Evolutionary conservation across 2,888 invertebrate species (phyloP).

Genomic region (Thalpophila matura): DNA sequence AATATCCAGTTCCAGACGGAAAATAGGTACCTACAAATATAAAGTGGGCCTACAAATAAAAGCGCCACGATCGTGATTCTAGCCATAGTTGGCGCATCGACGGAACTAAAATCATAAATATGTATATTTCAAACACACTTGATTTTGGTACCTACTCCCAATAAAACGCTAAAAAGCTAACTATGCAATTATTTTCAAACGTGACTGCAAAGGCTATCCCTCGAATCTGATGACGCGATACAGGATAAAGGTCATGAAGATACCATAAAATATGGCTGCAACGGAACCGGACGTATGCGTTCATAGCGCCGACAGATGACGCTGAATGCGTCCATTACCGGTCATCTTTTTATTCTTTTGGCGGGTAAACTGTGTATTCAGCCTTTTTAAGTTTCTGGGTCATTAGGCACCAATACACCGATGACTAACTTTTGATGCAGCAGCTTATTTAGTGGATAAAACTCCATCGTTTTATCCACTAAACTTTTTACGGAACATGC

Average conservation of each 20-base stretch:
- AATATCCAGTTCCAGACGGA: too few species aligned
- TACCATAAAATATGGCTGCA: conserved; percentile 72
- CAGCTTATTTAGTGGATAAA: conserved; percentile 32
- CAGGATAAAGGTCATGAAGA: conserved; percentile 38
- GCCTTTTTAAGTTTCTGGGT: conserved; percentile 52
- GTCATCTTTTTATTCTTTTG: conserved; percentile 77
- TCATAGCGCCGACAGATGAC: conserved; percentile 69
- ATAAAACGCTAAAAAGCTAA: background rate
- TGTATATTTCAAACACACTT: background rate
- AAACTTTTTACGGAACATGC: conserved; percentile 11
- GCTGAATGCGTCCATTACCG: conserved; percentile 75
- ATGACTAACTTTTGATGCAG: conserved; percentile 25
- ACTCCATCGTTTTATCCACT: too few species aligned
- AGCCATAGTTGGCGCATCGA: too few species aligned
- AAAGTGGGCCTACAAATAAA: too few species aligned
- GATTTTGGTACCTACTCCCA: too few species aligned
- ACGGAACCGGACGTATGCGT: conserved; percentile 77
- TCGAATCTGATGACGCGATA: conserved; percentile 25
- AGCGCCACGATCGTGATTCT: too few species aligned
- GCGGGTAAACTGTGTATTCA: conserved; percentile 64
- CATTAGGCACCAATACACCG: conserved; percentile 36
- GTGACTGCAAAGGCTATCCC: background rate
- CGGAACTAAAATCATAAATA: too few species aligned
- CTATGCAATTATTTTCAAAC: background rate
- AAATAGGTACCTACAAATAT: too few species aligned